phyloP scores from a whole-genome alignment of 2,888 invertebrate species.

The Eremobia ochroleuca region DNA sequence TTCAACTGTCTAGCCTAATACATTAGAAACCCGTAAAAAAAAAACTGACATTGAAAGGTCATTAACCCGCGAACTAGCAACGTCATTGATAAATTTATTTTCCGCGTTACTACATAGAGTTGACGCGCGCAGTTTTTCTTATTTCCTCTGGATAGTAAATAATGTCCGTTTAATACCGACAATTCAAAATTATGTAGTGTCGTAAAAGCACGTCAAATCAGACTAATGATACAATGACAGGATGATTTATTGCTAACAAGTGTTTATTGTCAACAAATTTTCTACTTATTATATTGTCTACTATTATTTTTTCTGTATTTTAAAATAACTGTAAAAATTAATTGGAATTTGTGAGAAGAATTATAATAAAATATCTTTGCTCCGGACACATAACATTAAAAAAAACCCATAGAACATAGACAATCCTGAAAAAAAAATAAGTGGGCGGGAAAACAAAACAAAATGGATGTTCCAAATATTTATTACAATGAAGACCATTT shows the following conservation, averaged over 20 bases:
- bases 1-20: slow-evolving; percentile 30
- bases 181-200: slow-evolving; percentile 55
- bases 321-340: slow-evolving; percentile 33
- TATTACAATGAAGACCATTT: slow-evolving; percentile 89
- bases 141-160: slow-evolving; percentile 52
- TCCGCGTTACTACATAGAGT: slow-evolving; percentile 20
- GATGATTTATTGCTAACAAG: slow-evolving; percentile 58
- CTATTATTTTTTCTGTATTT: slow-evolving; percentile 34
- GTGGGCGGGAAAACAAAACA: slow-evolving; percentile 59
- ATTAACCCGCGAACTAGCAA: slow-evolving; percentile 30
- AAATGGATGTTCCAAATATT: slow-evolving; percentile 87
- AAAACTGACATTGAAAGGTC: slow-evolving; percentile 36
- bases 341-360: slow-evolving; percentile 25
- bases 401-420: slow-evolving; percentile 45
- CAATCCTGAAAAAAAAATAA: slow-evolving; percentile 19
- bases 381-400: slow-evolving; percentile 43
- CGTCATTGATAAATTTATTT: slow-evolving; percentile 41
- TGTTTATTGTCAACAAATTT: slow-evolving; percentile 39
- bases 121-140: slow-evolving; percentile 44
- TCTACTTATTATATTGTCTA: slow-evolving; percentile 15
- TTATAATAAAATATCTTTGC: slow-evolving; percentile 24
- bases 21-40: slow-evolving; percentile 26
- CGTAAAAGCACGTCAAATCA: slow-evolving; percentile 54
- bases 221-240: slow-evolving; percentile 44
- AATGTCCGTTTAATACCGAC: slow-evolving; percentile 62